phyloP scores from a whole-genome alignment of 2,113 vertebrate species.

The Ophiodon elongatus region DNA sequence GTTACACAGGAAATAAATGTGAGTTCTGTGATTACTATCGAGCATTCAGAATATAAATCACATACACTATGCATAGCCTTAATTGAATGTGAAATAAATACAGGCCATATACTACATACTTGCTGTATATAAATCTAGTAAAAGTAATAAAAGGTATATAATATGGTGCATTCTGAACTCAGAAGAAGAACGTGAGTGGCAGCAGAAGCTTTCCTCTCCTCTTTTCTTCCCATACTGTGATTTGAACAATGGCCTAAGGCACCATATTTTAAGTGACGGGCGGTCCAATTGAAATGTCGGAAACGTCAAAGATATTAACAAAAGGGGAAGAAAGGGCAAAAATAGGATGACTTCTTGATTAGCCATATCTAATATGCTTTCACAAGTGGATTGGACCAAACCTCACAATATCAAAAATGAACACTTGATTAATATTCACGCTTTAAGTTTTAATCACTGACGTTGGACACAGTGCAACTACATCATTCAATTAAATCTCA shows the following conservation, averaged over 20 bases:
- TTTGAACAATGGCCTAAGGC: conserved; percentile 63
- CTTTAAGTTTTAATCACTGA: conserved; percentile 66
- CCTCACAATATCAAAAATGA: conserved; percentile 56
- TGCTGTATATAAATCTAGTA: background rate
- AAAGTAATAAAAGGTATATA: conserved; percentile 14
- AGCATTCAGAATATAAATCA: conserved; percentile 48
- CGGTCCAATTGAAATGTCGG: conserved; percentile 63
- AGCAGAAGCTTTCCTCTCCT: background rate
- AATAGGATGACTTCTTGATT: conserved; percentile 69
- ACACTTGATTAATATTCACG: conserved; percentile 76
- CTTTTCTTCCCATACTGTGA: conserved; percentile 28
- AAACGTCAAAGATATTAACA: conserved; percentile 64
- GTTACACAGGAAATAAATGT: conserved; percentile 59
- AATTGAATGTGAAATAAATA: conserved; percentile 23
- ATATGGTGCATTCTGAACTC: background rate
- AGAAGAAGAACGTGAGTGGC: background rate
- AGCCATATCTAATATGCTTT: conserved; percentile 59
- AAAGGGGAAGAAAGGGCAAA: conserved; percentile 54
- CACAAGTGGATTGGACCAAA: conserved; percentile 56
- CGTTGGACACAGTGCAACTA: conserved; percentile 37
- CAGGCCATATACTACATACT: background rate
- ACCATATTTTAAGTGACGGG: conserved; percentile 58
- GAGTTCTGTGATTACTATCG: conserved; percentile 36
- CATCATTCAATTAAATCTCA: conserved; percentile 70
- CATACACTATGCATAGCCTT: background rate